A percentile compares a stretch with the other conserved stretches of the same genome.
Evolutionary conservation across 1,140 invertebrate species (phyloP).

Genomic region (Pseudobourletiella spinata): DNA sequence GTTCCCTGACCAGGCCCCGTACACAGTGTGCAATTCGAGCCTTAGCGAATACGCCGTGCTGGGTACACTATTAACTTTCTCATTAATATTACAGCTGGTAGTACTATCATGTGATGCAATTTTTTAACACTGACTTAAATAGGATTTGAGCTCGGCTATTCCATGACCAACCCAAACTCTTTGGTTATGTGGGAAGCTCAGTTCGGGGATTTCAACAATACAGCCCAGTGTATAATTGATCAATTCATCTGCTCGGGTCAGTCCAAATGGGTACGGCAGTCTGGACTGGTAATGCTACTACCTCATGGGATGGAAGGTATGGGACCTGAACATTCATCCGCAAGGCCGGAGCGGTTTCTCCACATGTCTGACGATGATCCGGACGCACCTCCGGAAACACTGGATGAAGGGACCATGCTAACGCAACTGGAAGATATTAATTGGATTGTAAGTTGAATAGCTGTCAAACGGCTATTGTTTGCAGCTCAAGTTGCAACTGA

Average conservation of each 20-base stretch:
- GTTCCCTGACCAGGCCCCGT: conserved; percentile 88
- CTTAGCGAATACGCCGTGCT: conserved; percentile 88
- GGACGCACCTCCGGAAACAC: conserved; percentile 82
- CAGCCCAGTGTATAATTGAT: conserved; percentile 98
- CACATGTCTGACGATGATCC: conserved; percentile 96
- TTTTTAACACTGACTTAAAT: too few species aligned
- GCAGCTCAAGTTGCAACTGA: too few species aligned
- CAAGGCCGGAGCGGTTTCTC: conserved; percentile 88
- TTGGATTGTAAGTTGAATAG: conserved; percentile 77
- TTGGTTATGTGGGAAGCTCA: conserved; percentile 98
- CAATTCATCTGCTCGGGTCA: conserved; percentile 96
- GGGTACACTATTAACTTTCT: conserved; percentile 43
- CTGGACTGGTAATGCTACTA: conserved; percentile 84
- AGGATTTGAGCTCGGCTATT: conserved; percentile 95
- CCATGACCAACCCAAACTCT: conserved; percentile 96
- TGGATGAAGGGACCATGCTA: conserved; percentile 51
- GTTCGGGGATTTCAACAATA: conserved; percentile 98
- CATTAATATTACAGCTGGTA: too few species aligned
- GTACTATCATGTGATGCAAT: too few species aligned
- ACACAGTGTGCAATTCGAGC: conserved; percentile 94
- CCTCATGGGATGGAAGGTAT: conserved; percentile 99
- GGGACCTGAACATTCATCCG: conserved; percentile 97
- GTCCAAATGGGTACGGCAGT: conserved; percentile 96
- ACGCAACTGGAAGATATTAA: conserved; percentile 95
- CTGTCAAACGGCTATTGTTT: too few species aligned